Evolutionary conservation across 2,888 invertebrate genomes (phyloP).

Genomic region (Arrhopalites spinosus): DNA sequence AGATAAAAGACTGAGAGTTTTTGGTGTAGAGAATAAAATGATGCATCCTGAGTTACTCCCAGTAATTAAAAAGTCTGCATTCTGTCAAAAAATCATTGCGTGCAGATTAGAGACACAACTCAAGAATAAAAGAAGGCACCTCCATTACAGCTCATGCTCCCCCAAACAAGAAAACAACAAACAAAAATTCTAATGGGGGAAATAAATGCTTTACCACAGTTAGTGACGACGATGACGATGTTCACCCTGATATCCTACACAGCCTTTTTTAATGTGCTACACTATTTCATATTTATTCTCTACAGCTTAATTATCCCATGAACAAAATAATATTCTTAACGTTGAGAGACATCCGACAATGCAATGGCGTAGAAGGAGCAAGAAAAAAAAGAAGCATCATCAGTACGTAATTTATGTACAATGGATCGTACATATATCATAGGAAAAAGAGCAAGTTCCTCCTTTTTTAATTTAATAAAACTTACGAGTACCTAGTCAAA

Average conservation of each 20-base stretch:
- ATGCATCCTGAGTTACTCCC: constrained; percentile 49
- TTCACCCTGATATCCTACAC: constrained; percentile 20
- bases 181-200: background rate
- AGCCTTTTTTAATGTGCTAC: constrained; percentile 9
- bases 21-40: constrained; percentile 11
- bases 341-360: constrained; percentile 21
- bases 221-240: constrained; percentile 5
- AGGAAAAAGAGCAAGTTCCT: too few species aligned
- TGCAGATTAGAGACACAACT: constrained; percentile 28
- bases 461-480: too few species aligned
- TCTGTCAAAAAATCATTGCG: constrained; percentile 47
- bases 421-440: too few species aligned
- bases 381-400: background rate
- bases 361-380: background rate
- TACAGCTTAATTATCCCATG: constrained; percentile 20
- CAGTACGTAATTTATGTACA: too few species aligned
- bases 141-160: constrained; percentile 25
- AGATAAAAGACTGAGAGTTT: constrained; percentile 24
- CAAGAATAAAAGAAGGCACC: constrained; percentile 10
- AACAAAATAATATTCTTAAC: constrained; percentile 3
- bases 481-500: too few species aligned
- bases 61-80: constrained; percentile 54
- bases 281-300: background rate
- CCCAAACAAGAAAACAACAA: constrained; percentile 10
- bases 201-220: too few species aligned